These are phyloP conservation scores for Hucho hucho DNA, from an alignment of 2,113 vertebrate species.

Conservation along the genomic window DNA sequence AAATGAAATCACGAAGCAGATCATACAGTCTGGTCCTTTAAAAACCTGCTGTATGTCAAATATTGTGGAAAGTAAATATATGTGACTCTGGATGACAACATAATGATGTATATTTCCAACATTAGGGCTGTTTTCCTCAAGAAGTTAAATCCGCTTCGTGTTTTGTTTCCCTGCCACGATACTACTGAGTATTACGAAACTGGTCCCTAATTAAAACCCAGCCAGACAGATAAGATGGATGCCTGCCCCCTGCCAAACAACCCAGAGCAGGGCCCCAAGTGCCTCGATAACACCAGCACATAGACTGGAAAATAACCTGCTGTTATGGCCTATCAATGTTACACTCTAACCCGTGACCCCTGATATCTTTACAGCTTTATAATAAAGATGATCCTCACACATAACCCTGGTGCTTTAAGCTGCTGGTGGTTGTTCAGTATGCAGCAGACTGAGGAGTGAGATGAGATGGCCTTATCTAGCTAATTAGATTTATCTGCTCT, in stretches of 20 bases:
- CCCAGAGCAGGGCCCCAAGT: not conserved
- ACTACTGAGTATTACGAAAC: no score
- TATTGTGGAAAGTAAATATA: no score
- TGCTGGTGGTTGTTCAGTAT: not conserved
- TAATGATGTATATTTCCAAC: no score
- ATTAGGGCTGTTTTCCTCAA: no score
- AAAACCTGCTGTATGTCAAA: no score
- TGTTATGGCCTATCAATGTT: not conserved
- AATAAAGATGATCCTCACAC: not conserved
- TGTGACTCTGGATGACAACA: no score
- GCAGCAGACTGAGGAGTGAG: not conserved
- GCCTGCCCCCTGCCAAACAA: slow-evolving; percentile 22
- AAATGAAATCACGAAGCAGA: no score
- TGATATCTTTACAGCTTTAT: not conserved
- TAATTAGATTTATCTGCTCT: slow-evolving; percentile 23
- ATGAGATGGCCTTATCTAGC: not conserved
- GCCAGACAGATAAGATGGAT: slow-evolving; percentile 34
- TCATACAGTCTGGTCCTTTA: no score
- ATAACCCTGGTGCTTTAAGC: not conserved
- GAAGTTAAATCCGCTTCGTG: no score
- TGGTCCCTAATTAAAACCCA: slow-evolving; percentile 5
- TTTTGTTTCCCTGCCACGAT: no score
- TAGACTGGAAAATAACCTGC: not conserved
- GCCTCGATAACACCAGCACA: not conserved
- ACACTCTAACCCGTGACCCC: not conserved